Evolutionary conservation across 2,113 vertebrate genomes (phyloP).

Genomic region (Aptenodytes forsteri): DNA sequence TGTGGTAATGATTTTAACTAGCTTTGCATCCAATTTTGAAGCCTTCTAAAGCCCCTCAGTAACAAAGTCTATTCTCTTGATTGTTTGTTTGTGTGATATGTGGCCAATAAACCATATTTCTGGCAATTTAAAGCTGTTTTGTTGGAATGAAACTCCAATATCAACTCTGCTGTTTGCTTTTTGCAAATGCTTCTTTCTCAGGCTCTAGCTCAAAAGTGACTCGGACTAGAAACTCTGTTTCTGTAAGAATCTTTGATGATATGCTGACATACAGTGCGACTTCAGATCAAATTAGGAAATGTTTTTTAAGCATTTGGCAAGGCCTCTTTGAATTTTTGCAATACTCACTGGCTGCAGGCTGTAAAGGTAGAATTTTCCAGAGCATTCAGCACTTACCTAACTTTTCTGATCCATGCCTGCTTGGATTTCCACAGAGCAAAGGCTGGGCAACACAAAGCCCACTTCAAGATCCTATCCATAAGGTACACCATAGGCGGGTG

Average conservation of each 20-base stretch:
- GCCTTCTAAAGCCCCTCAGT: background rate
- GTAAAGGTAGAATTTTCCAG: background rate
- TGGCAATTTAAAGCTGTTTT: background rate
- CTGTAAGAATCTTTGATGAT: background rate
- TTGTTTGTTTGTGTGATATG: background rate
- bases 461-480: background rate
- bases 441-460: background rate
- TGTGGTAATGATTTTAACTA: background rate
- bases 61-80: slow-evolving; percentile 20
- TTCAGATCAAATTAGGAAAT: background rate
- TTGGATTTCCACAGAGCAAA: background rate
- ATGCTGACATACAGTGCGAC: background rate
- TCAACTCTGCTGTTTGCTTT: background rate
- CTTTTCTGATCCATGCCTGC: background rate
- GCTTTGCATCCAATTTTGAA: slow-evolving; percentile 10
- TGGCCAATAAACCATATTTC: slow-evolving; percentile 20
- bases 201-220: background rate
- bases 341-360: background rate
- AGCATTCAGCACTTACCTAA: background rate
- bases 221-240: background rate
- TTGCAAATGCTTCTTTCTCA: background rate
- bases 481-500: background rate
- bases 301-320: background rate
- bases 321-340: background rate
- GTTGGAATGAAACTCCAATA: background rate